Conservation (phyloP, 64 coral and sea anemone genomes). For the Actinia tenebrosa region DNA sequence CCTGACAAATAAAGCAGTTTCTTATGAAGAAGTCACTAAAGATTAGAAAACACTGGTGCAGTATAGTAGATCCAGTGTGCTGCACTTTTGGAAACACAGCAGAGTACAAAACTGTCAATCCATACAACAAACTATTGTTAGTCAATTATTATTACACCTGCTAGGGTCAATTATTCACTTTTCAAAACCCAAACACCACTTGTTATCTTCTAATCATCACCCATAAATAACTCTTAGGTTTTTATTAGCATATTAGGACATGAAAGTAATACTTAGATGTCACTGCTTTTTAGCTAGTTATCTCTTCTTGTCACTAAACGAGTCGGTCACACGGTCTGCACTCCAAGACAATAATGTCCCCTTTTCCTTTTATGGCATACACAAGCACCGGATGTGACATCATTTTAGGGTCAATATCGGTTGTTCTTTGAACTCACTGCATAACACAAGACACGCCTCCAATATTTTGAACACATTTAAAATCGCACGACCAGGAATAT, state of each 20-base stretch:
- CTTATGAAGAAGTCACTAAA: too few relatives aligned
- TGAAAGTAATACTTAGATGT: not conserved
- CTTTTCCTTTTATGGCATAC: not conserved
- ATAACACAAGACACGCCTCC: not conserved
- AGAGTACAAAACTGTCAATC: too few relatives aligned
- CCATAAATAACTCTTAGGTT: not conserved
- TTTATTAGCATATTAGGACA: slow-evolving; percentile 4
- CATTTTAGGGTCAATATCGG: not conserved
- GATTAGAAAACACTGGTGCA: too few relatives aligned
- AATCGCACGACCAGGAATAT: not conserved
- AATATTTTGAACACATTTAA: not conserved
- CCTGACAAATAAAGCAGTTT: too few relatives aligned
- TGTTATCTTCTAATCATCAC: not conserved
- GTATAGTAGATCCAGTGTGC: too few relatives aligned
- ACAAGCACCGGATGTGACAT: not conserved
- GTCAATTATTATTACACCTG: too few relatives aligned
- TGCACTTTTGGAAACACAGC: too few relatives aligned
- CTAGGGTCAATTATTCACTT: not conserved
- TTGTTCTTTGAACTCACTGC: not conserved
- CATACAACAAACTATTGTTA: too few relatives aligned
- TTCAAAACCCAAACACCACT: not conserved
- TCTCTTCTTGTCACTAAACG: not conserved
- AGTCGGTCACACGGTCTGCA: not conserved
- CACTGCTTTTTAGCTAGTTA: too few relatives aligned
- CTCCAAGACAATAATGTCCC: not conserved